phyloP scores from a whole-genome alignment of 2,113 vertebrate species.

The Entosphenus tridentatus region DNA sequence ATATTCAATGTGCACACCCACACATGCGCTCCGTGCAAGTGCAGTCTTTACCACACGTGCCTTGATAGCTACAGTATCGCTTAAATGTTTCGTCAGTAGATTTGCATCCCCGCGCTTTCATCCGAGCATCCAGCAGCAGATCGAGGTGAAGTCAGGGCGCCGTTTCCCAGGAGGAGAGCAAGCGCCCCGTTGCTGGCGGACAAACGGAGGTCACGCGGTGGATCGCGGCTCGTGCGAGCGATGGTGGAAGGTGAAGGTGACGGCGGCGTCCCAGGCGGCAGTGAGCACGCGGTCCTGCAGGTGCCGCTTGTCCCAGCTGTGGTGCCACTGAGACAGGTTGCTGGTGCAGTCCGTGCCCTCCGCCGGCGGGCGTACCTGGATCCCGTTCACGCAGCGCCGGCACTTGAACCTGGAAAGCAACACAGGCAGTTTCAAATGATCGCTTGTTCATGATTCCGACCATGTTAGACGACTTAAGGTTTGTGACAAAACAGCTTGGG shows the following conservation, averaged over 20 bases:
- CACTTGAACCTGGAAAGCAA: constrained; percentile 43
- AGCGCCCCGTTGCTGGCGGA: not conserved
- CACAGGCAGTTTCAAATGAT: too few species aligned
- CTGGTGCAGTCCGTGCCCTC: constrained; percentile 56
- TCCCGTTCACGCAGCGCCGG: constrained; percentile 52
- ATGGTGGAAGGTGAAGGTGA: constrained; percentile 77
- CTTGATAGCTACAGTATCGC: not conserved
- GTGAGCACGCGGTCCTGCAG: constrained; percentile 51
- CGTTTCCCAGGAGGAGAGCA: not conserved
- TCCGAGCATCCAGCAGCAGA: not conserved
- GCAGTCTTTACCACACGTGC: not conserved
- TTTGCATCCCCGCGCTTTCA: not conserved
- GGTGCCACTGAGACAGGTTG: constrained; percentile 75
- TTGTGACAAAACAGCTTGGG: too few species aligned
- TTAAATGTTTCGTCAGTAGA: not conserved
- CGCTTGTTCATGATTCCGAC: too few species aligned
- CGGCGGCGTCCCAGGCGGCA: constrained; percentile 52
- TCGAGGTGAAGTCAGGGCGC: not conserved
- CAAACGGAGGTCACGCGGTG: constrained; percentile 2
- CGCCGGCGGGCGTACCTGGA: constrained; percentile 40
- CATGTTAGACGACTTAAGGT: too few species aligned
- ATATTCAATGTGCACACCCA: too few species aligned
- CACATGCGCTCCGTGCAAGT: not conserved
- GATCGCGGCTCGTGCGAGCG: constrained; percentile 43
- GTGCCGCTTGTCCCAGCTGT: constrained; percentile 48